Evolutionary conservation across 2,888 invertebrate genomes (phyloP), one percentile per base, ranked within the genome.

Genomic region (Thyatira batis): DNA sequence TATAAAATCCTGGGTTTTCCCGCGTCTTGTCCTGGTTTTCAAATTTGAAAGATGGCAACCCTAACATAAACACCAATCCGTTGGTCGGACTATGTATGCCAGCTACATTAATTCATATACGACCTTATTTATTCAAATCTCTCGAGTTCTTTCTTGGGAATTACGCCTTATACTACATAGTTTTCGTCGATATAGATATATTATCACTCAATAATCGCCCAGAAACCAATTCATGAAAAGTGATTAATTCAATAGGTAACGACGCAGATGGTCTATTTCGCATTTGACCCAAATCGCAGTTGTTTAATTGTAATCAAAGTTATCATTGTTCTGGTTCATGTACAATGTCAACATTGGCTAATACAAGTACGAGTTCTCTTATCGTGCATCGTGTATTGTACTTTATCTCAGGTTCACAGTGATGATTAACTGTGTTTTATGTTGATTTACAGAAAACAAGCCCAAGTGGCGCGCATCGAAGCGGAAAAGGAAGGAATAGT

Each of bases 401-500:
- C 20, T 9, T 13, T 39, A 20, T 23, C 17, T 10, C 20, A 17
- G 39, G 43, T 44, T 33, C 23, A 33, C 20, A 27, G 13, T 23
- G 10, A 50, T 25, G 27, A 17, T 11, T 6, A 45, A 23, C 8
- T 20, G 27, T 51, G 51, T 28, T 54, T 45, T 45, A 57, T 58
- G 45, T 52, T 48, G 46, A 55, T 59, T 85, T 85, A 44, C 87
- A 99, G 99, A 81, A 99, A 98, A 92, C 99, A 99, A 94, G 99
- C 99, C 13, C 95, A 97, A 82, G 97, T 97, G 20, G 98, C 99
- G 28, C 96, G 98, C 79, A 94, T 95, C 50, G 99, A 99, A 66
- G 99, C 99, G 0, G 98, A 98, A 83, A 96, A 97, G 65, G 99
- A 99, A 89, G 98, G 98, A 65, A 98, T 99, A 63, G 96, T 96